Conservation (phyloP, 2,113 vertebrate species). For the Callionymus lyra region DNA sequence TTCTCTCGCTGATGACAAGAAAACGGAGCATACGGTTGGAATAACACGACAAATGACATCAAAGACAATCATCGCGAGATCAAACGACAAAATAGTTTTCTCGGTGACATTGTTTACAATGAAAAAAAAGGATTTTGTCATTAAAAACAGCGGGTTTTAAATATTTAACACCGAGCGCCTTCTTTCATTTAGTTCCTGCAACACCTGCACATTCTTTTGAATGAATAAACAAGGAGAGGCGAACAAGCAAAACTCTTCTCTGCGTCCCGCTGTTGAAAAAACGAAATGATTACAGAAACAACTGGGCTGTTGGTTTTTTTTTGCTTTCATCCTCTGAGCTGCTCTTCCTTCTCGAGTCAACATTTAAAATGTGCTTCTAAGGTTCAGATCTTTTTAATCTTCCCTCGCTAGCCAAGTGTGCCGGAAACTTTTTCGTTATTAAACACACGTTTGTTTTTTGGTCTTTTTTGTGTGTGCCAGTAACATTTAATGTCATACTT, state of each 20-base stretch:
- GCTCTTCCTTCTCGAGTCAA: too few relatives aligned
- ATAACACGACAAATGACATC: slow-evolving; percentile 2
- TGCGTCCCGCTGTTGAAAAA: slow-evolving; percentile 32
- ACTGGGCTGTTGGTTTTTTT: slow-evolving; percentile 3
- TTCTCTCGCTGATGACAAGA: slow-evolving; percentile 23
- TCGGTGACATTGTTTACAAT: slow-evolving; percentile 2
- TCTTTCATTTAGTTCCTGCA: too few relatives aligned
- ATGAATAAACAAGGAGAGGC: slow-evolving; percentile 47
- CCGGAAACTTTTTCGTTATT: too few relatives aligned
- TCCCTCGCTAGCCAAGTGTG: too few relatives aligned
- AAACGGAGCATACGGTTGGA: slow-evolving; percentile 9
- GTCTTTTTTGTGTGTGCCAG: too few relatives aligned
- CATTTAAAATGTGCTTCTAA: too few relatives aligned
- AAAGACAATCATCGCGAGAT: slow-evolving; percentile 8
- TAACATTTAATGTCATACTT: too few relatives aligned
- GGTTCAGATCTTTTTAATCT: too few relatives aligned
- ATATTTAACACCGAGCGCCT: too few relatives aligned
- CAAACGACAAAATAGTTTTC: slow-evolving; percentile 3
- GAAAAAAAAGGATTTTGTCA: background rate
- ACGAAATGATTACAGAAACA: slow-evolving; percentile 31
- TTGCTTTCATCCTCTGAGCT: background rate
- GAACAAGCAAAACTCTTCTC: slow-evolving; percentile 30
- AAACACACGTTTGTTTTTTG: too few relatives aligned
- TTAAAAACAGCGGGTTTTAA: too few relatives aligned
- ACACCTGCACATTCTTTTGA: slow-evolving; percentile 7